A percentile compares a stretch with the other conserved stretches of the same genome.
These are phyloP conservation scores for Anarrhichthys ocellatus DNA, from an alignment of 2,113 vertebrate genomes.

Conservation along the genomic window DNA sequence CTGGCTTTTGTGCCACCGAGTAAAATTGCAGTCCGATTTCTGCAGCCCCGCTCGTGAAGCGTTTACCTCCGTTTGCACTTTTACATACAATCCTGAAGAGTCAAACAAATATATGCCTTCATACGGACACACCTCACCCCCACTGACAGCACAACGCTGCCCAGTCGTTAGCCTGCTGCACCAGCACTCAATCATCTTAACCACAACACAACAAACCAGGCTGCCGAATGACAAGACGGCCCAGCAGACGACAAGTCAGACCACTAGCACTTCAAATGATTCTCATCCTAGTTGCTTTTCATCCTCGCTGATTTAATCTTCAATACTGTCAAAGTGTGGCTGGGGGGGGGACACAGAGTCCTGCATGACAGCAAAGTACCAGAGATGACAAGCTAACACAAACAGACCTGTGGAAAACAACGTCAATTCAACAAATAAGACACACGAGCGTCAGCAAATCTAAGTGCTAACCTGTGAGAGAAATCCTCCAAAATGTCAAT, in stretches of 20 bases:
- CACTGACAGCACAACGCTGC: conserved; percentile 22
- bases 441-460: not conserved
- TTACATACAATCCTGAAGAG: not conserved
- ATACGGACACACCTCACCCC: not conserved
- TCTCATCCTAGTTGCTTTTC: not conserved
- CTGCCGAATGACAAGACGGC: conserved; percentile 21
- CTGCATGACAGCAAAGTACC: conserved; percentile 17
- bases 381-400: conserved; percentile 2
- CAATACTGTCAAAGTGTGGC: not conserved
- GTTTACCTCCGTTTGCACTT: not conserved
- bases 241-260: conserved; percentile 1
- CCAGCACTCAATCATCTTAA: conserved; percentile 23
- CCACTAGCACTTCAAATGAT: not conserved
- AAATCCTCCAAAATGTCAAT: conserved; percentile 41
- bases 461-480: conserved; percentile 53
- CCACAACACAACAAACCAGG: conserved; percentile 22
- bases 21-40: not conserved
- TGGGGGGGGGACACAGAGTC: not conserved
- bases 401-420: not conserved
- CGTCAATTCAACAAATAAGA: conserved; percentile 9
- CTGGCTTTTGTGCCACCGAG: not conserved
- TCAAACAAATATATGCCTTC: not conserved
- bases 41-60: not conserved
- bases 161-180: conserved; percentile 25
- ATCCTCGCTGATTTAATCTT: conserved; percentile 17